A percentile compares a stretch with the other conserved stretches of the same genome.
phyloP scores from a whole-genome alignment of 2,888 invertebrate genomes.

The Gryllus longicercus region DNA sequence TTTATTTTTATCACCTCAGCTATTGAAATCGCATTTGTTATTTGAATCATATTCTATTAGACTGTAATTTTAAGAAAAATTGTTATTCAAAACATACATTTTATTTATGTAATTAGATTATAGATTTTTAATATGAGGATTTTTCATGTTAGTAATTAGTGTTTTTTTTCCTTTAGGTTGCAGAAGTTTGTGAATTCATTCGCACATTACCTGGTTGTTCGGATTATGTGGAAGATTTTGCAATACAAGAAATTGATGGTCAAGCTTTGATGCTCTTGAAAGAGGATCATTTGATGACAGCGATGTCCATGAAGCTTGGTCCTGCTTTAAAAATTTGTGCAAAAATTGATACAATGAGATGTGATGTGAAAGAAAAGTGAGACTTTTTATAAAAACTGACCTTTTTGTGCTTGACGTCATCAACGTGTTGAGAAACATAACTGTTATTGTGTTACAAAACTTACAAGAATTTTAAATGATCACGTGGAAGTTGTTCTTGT shows the following conservation, averaged over 20 bases:
- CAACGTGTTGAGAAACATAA: neutral
- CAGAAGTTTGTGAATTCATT: constrained; percentile 55
- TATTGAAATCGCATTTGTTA: too few species aligned
- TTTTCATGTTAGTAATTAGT: neutral
- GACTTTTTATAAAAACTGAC: neutral
- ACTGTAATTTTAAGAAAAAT: too few species aligned
- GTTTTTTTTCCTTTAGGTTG: constrained; percentile 31
- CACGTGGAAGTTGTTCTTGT: neutral
- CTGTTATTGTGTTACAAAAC: neutral
- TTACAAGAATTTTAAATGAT: neutral
- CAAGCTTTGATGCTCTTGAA: constrained; percentile 88
- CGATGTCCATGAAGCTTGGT: constrained; percentile 92
- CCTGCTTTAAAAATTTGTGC: constrained; percentile 94
- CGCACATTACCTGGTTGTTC: constrained; percentile 84
- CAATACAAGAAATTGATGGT: constrained; percentile 93
- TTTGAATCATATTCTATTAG: too few species aligned
- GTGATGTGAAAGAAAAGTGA: constrained; percentile 49
- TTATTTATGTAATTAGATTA: too few species aligned
- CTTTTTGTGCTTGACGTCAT: neutral
- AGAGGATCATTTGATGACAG: constrained; percentile 90
- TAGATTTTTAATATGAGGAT: too few species aligned
- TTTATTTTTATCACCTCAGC: too few species aligned
- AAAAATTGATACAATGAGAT: constrained; percentile 78
- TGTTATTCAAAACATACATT: too few species aligned
- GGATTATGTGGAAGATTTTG: constrained; percentile 91